Base-by-base conservation (phyloP, 2,113 vertebrate species). In the Petroica traversi region DNA sequence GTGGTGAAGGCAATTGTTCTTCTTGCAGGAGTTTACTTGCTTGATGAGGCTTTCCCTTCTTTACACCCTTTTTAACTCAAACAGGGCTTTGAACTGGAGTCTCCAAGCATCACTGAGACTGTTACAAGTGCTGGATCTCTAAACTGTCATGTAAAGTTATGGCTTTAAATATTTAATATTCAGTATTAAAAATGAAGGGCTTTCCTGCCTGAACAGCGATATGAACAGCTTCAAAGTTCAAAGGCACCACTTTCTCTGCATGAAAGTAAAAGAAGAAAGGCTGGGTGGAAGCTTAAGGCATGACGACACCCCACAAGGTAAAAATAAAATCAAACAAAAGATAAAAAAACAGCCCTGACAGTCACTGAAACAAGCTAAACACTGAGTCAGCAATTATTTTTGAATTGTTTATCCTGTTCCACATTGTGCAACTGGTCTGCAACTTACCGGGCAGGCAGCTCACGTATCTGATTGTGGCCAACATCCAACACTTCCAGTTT, bases 401-500 rank as follows among this genome's bases (percentile, higher is more conserved):
- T 61, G 36, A 93, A 87, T 26, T 88, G 52, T 28, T 88, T 82
- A 79, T 92, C 33, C 75, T 63, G 26, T 76, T 68, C 61, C 55
- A 81, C 58, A 58, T 54, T 52, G 80, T 87, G 34, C 89, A 88
- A 89, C 24, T 34, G 19, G 83, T 88, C 72, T 68, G 34, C 40
- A 88, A 96, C 99, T 99, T 97, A 99, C 99, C 98, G 98, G 23
- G 98, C 97, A 45, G 99, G 99, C 90, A 99, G 98, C 86, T 99
- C 99, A 67, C 94, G 87, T 96, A 99, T 98, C 92, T 98, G 98
- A 98, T 99, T 99, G 97, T 99, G 98, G 97, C 99, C 98, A 95
- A 98, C 96, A 84, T 99, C 99, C 97, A 99, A 96, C 76, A 99
- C 99, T 97, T 99, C 99, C 67, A 99, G 98, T 92, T 99, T 99